Base-by-base conservation (phyloP, 2,797 vertebrate genomes). In the Spinus pinus region DNA sequence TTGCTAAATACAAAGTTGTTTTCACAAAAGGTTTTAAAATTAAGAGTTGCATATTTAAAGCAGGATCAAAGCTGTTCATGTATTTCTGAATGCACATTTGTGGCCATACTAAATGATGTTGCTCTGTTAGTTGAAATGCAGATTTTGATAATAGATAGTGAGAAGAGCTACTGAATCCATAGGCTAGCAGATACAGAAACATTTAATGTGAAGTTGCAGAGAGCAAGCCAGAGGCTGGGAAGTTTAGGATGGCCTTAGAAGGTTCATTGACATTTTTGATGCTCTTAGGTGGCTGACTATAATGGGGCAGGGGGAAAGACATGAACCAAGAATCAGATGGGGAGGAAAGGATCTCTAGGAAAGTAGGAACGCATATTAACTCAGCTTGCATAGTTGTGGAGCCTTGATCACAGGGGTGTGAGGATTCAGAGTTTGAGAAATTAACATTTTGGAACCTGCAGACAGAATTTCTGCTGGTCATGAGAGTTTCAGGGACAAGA, bases 271-370 rank as follows among this genome's bases (percentile, higher is more conserved):
- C 1, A 0, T 19, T 72, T 70, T 28, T 46, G n/a, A 7, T 50
- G 25, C 10, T 21, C 18, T 10, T 6, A 42, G 21, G 6, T 58
- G 21, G 12, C 21, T 78, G 39, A 8, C 10, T 18, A 4, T n/a
- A 37, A 4, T 49, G 31, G 10, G 12, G 5, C 6, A 39, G 7
- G 2, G 12, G 5, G 6, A 16, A 33, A 47, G 14, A 6, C 2
- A 1, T 2, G 15, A 62, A 18, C 7, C 14, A 19, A 39, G n/a
- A 54, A 25, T 33, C 0, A 0, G 13, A 1, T 81, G 27, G 33
- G 17, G 8, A 58, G 14, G 18, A 24, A 42, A 23, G 6, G 15
- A 20, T 81, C 33, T 18, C 15, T 64, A 2, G 22, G 10, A 56
- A 49, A 9, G 20, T n/a, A 18, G 35, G 31, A 47, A 12, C 13